phyloP scores from a whole-genome alignment of 2,113 vertebrate species.

The Copsychus sechellarum region DNA sequence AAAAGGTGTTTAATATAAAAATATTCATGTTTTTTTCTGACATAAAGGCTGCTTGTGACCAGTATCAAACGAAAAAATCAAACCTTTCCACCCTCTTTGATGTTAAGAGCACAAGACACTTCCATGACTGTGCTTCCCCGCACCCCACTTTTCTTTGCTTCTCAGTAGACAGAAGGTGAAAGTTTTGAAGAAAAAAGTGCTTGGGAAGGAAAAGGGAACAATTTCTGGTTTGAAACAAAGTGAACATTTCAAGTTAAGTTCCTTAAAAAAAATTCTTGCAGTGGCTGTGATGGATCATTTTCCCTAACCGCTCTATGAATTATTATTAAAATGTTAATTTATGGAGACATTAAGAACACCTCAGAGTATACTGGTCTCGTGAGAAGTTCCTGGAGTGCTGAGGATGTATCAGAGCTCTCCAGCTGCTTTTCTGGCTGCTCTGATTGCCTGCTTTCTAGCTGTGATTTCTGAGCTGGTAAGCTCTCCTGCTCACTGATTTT shows the following conservation, averaged over 20 bases:
- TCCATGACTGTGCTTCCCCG: neutral
- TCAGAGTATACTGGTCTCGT: neutral
- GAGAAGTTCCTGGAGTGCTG: constrained; percentile 8
- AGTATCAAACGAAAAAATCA: neutral
- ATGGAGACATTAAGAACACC: neutral
- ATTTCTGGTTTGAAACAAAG: neutral
- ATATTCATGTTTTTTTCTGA: neutral
- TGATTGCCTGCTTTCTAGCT: neutral
- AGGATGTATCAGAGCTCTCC: neutral
- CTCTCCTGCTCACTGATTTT: neutral
- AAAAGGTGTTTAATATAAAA: neutral
- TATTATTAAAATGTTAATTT: constrained; percentile 31
- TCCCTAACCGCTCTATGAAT: neutral
- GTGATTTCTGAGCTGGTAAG: neutral
- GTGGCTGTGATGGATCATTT: neutral
- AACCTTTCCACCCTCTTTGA: neutral
- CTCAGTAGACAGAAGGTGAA: neutral
- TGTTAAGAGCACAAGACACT: neutral
- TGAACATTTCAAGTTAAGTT: neutral
- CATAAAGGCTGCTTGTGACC: neutral
- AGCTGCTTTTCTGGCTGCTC: neutral
- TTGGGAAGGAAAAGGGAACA: neutral
- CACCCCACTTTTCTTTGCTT: neutral
- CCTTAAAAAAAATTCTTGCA: neutral
- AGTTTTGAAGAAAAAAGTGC: neutral